Conservation (phyloP, 2,888 invertebrate species). For the Sphaerophoria rueppellii region DNA sequence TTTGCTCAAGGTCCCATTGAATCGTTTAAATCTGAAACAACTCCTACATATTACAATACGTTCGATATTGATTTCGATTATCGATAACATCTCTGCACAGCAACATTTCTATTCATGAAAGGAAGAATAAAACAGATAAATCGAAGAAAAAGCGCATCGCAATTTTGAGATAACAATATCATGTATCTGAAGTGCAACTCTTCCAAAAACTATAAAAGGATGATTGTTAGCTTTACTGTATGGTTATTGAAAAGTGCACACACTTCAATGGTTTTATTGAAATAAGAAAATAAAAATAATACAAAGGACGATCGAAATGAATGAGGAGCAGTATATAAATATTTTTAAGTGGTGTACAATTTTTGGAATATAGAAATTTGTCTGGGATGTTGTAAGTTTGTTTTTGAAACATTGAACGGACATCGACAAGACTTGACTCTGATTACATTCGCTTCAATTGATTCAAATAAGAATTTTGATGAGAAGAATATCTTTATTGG, state of each 20-base stretch:
- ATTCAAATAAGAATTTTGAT: no score
- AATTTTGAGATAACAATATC: constrained; percentile 40
- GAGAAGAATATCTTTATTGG: no score
- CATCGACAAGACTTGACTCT: no score
- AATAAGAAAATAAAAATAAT: constrained; percentile 12
- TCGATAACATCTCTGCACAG: constrained; percentile 6
- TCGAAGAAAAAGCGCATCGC: constrained; percentile 12
- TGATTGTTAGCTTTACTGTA: constrained; percentile 44
- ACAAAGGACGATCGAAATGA: neutral
- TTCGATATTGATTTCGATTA: constrained; percentile 41
- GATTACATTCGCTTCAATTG: no score
- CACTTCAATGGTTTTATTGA: constrained; percentile 45
- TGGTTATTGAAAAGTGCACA: constrained; percentile 54
- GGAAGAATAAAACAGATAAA: constrained; percentile 17
- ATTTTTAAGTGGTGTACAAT: neutral
- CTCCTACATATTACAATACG: neutral
- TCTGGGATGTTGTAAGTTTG: no score
- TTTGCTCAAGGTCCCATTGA: no score
- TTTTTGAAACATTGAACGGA: no score
- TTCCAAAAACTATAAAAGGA: constrained; percentile 24
- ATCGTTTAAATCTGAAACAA: no score
- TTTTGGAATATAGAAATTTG: no score
- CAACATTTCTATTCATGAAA: constrained; percentile 32
- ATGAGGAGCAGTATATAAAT: neutral
- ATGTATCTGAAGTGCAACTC: constrained; percentile 39